Evolutionary conservation across 2,113 vertebrate genomes (phyloP).

Genomic region (Pteropus alecto): DNA sequence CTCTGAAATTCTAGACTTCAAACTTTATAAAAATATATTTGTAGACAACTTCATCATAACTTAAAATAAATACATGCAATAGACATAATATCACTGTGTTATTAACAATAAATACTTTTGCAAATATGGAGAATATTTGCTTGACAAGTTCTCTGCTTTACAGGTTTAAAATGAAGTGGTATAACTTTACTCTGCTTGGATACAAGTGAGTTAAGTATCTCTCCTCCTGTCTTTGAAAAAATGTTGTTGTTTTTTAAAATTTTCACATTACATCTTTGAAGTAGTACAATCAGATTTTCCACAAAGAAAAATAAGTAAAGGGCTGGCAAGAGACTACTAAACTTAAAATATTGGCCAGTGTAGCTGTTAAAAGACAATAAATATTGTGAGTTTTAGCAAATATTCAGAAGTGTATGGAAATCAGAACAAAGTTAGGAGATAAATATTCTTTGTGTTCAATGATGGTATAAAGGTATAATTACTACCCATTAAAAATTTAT

Average conservation of each 20-base stretch:
- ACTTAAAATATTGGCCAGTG: not conserved
- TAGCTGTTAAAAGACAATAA: not conserved
- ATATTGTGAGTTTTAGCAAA: not conserved
- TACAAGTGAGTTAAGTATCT: not conserved
- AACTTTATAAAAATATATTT: not conserved
- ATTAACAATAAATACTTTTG: not conserved
- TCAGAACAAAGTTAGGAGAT: not conserved
- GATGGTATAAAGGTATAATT: not conserved
- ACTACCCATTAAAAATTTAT: not conserved
- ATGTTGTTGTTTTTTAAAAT: not conserved
- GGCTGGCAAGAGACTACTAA: not conserved
- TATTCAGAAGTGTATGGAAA: not conserved
- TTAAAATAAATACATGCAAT: not conserved
- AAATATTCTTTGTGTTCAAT: not conserved
- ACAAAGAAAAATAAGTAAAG: not conserved
- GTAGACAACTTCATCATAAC: not conserved
- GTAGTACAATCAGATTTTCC: not conserved
- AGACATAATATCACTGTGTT: not conserved
- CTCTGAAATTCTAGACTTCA: not conserved
- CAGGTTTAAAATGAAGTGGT: not conserved
- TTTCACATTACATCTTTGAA: not conserved
- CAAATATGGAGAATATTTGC: not conserved
- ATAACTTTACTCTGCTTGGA: not conserved
- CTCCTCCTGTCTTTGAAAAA: fast-evolving
- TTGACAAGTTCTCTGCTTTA: not conserved